A percentile compares a stretch with the other conserved stretches of the same genome.
Conservation (phyloP, 2,797 vertebrate species). For the Meda fulgida region DNA sequence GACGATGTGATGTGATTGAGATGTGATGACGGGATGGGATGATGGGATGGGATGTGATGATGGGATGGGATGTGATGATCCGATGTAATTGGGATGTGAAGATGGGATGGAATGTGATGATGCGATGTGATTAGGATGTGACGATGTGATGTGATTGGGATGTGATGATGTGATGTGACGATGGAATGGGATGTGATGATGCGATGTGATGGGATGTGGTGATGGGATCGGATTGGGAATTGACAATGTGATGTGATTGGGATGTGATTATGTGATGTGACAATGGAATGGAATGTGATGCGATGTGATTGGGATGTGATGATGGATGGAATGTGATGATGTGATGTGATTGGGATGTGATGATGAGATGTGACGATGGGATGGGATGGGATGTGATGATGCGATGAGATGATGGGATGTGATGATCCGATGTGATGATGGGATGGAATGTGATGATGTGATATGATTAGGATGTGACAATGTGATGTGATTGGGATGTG, state of each 20-base stretch:
- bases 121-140: too few relatives aligned
- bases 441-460: too few relatives aligned
- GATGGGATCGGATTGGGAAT: too few relatives aligned
- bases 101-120: too few relatives aligned
- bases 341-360: neutral
- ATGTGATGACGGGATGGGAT: too few relatives aligned
- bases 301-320: neutral
- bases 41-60: neutral
- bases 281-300: neutral
- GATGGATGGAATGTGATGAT: rapidly evolving
- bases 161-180: neutral
- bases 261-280: neutral
- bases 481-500: rapidly evolving
- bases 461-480: neutral
- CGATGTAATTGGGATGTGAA: too few relatives aligned
- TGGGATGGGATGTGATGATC: neutral
- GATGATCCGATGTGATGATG: too few relatives aligned
- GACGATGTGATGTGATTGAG: too few relatives aligned
- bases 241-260: neutral
- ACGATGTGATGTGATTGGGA: neutral
- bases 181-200: neutral
- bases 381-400: too few relatives aligned
- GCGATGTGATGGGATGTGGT: neutral
- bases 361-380: too few relatives aligned
- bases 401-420: rapidly evolving